Evolutionary conservation across 1,140 invertebrate species (phyloP), one percentile per base, ranked within the genome.

Genomic region (Lanistes nyassanus): DNA sequence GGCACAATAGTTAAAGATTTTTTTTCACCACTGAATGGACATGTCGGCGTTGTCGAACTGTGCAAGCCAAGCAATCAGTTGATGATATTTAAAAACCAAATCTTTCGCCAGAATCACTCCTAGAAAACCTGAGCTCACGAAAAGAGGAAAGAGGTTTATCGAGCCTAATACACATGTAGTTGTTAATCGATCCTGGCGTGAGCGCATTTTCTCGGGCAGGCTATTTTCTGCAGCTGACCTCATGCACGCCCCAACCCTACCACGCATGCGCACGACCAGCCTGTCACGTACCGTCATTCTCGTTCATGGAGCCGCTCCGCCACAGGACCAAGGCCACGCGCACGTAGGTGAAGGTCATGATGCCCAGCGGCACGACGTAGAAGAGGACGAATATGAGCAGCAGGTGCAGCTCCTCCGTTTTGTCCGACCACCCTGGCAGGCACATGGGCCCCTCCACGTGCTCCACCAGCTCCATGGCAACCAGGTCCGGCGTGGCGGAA

Each of bases 281-380:
- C 29, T 9, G 11, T 11, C 56, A 11, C 56, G 64, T 67, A 80
- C 79, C 79, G 42, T 75, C 70, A 23, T 69, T 74, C 26, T 78
- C 67, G 60, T 60, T 60, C 55, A 72, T 71, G 31, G 71, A 70
- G 9, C 70, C 75, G 58, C 81, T 82, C 56, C 91, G 92, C 95
- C 95, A 96, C 1, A 97, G 89, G 6, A 96, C 95, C 11, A 91
- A 87, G 7, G 94, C 93, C 62, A 97, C 96, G 87, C 95, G 94
- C 81, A 92, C 93, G 88, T 97, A 97, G 4, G 95, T 93, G 31
- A 95, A 90, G 39, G 92, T 93, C 94, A 96, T 97, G 82, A 96
- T 92, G 3, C 93, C 78, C n/a, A 97, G 88, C 0, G 95, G 95
- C 23, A 94, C 89, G 80, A 92, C 90, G 88, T 95, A 97, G 16